Conservation (phyloP, 2,888 invertebrate species). For the Pammene aurita region DNA sequence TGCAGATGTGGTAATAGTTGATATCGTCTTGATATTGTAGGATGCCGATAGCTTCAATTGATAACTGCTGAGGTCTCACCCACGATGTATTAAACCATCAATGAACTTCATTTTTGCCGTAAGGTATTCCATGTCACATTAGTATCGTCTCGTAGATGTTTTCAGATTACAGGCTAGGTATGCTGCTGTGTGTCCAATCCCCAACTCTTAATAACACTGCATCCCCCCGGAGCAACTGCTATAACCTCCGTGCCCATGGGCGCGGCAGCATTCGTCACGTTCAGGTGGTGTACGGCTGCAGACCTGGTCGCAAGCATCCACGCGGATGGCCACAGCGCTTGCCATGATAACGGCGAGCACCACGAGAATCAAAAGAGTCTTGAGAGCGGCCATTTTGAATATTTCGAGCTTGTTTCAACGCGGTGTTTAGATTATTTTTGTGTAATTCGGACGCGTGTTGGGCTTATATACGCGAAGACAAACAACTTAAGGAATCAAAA, state of each 20-base stretch:
- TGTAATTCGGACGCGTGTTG: neutral
- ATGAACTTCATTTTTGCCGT: no score
- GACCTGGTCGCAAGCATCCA: conserved; percentile 6
- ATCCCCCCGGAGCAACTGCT: neutral
- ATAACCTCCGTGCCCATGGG: neutral
- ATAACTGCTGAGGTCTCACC: no score
- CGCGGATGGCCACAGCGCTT: neutral
- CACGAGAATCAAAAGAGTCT: conserved; percentile 15
- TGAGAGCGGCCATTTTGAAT: conserved; percentile 17
- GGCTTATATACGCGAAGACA: neutral
- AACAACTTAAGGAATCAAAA: neutral
- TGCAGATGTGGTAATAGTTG: no score
- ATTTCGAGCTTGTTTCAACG: neutral
- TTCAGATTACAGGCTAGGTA: neutral
- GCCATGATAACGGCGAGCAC: conserved; percentile 11
- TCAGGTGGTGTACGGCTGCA: neutral
- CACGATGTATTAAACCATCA: no score
- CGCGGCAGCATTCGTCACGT: conserved; percentile 8
- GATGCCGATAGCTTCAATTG: no score
- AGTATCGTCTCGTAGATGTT: no score
- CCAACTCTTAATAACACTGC: conserved; percentile 5
- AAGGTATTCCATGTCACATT: no score
- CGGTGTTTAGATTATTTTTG: conserved; percentile 4
- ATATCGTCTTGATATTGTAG: no score
- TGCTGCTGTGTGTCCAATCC: neutral